Conservation (phyloP, 1,140 invertebrate species). For the Adelges cooleyi region DNA sequence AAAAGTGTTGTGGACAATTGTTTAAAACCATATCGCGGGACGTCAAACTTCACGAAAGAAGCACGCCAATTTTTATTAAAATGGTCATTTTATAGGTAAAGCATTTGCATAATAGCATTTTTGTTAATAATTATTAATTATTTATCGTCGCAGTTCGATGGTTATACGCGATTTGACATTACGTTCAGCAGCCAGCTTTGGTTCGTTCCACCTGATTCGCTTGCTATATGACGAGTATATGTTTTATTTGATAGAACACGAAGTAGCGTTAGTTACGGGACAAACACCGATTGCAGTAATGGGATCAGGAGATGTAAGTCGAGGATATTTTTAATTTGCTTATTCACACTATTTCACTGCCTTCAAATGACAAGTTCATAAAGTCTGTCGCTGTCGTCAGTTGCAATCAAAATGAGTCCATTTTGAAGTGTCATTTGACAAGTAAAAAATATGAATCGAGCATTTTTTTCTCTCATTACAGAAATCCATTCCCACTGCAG, state of each 20-base stretch:
- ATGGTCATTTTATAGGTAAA: conserved; percentile 95
- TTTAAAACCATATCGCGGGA: conserved; percentile 75
- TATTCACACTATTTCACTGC: too few relatives aligned
- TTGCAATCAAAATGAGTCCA: too few relatives aligned
- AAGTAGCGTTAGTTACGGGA: conserved; percentile 80
- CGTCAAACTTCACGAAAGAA: conserved; percentile 75
- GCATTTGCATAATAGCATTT: background rate
- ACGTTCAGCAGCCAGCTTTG: conserved; percentile 93
- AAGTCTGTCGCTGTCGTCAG: too few relatives aligned
- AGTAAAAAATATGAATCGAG: too few relatives aligned
- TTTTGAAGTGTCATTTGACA: too few relatives aligned
- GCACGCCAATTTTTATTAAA: conserved; percentile 90
- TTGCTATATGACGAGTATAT: conserved; percentile 98
- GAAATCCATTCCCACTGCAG: conserved; percentile 16
- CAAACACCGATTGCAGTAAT: conserved; percentile 92
- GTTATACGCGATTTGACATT: conserved; percentile 90
- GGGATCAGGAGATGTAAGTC: conserved; percentile 50
- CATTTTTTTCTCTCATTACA: too few relatives aligned
- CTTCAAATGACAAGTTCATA: too few relatives aligned
- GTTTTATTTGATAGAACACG: conserved; percentile 96
- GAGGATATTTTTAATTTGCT: background rate
- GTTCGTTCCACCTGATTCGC: conserved; percentile 96
- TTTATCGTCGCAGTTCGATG: conserved; percentile 64
- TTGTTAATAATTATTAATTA: conserved; percentile 5
- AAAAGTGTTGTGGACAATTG: conserved; percentile 81